Conservation (phyloP, 2,888 invertebrate species). For the Hipparchia sbordonii region DNA sequence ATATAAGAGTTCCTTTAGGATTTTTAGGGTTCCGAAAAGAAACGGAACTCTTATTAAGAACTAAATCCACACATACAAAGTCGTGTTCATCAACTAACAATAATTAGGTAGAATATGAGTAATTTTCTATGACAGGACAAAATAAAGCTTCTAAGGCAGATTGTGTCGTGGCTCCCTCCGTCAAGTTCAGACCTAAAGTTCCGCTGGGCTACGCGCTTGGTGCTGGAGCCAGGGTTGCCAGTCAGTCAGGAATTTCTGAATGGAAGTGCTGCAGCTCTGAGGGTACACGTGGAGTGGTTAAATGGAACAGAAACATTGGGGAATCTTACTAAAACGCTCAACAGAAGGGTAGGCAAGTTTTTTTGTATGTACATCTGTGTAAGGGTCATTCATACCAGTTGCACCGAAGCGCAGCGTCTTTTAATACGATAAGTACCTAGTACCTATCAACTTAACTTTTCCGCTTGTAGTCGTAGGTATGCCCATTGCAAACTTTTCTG, state of each 20-base stretch:
- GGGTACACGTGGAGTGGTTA: constrained; percentile 52
- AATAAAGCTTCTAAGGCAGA: constrained; percentile 52
- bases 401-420: no score
- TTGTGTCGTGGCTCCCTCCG: constrained; percentile 56
- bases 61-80: no score
- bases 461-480: no score
- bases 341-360: constrained; percentile 57
- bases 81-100: no score
- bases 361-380: not conserved
- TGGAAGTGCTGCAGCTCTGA: constrained; percentile 50
- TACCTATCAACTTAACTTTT: no score
- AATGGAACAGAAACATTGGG: constrained; percentile 55
- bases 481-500: no score
- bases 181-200: constrained; percentile 58
- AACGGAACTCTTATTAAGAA: no score
- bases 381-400: no score
- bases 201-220: constrained; percentile 61
- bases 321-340: constrained; percentile 54
- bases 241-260: constrained; percentile 47
- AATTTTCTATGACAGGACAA: constrained; percentile 53
- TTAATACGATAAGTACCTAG: no score
- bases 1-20: no score
- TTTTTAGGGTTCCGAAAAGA: no score
- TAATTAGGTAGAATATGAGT: not conserved
- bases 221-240: constrained; percentile 49